Evolutionary conservation across 2,113 vertebrate species (phyloP), one percentile per base, ranked within the genome.

Genomic region (Nettapus auritus): DNA sequence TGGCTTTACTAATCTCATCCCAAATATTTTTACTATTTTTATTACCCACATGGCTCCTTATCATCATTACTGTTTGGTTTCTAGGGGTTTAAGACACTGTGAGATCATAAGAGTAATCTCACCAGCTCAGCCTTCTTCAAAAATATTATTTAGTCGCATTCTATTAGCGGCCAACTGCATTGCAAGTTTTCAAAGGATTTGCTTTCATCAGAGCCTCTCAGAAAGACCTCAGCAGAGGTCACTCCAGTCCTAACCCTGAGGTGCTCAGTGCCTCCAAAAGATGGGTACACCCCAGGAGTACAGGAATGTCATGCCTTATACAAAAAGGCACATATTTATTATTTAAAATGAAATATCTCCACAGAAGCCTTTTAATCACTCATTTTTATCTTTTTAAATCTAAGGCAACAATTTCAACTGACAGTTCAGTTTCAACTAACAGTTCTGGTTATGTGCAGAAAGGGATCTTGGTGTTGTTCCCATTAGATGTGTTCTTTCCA

Each of bases 1-100:
- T 93, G 52, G 13, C 52, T 95, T 91, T 75, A 76, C 5, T 93
- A 90, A 95, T 85, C 42, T 84, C 31, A 87, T 87, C 48, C 21
- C 57, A 86, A 95, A 92, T 74, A 69, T 64, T 92, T 84, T 91
- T 48, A 79, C 60, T 88, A 71, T 50, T 87, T 82, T 86, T 91
- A 69, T 73, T 74, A 60, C 11, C 7, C 29, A 40, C 44, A 63
- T 12, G 83, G 44, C 23, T 60, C 63, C 52, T 60, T 62, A 82
- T 81, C 42, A 80, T 53, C 3, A 81, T 90, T 86, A 50, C 63
- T 85, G 29, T 64, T 88, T 79, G 36, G 3, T 42, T 75, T 95
- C 59, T 66, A 68, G 63, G 53, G 7, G 3, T 77, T 82, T 87
- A 91, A 85, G 69, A 33, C 64, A 48, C 81, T 23, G 8, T 68